Evolutionary conservation across 1,140 invertebrate genomes (phyloP), one percentile per base, ranked within the genome.

Genomic region (Orchesella cincta): DNA sequence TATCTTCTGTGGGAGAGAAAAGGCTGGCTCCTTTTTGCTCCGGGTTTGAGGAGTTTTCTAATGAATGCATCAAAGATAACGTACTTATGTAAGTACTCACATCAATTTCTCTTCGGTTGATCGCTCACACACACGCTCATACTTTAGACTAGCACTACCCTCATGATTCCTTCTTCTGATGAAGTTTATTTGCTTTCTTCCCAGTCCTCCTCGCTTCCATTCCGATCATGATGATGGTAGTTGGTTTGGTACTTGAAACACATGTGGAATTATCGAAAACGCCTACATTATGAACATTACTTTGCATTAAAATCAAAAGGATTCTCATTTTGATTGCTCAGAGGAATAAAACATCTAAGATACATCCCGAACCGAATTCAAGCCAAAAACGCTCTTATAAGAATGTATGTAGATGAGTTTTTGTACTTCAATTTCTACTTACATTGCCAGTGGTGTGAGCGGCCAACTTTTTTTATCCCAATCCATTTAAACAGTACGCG

Each of bases 311-410:
- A 67, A 67, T 67, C 62, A 67, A 33, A 67, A 33, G 62, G 62
- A 67, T 67, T 67, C 31, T 67, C 62, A 67, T 67, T 67, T 67
- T 67, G 62, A 67, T 67, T 67, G 62, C 62, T 67, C 62, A 67
- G 62, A 67, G 62, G 62, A 67, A 67, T 67, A 67, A 67, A 67
- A 26, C n/a, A n/a, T n/a, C n/a, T n/a, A n/a, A n/a, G n/a, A n/a
- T n/a, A n/a, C n/a, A n/a, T n/a, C n/a, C n/a, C n/a, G n/a, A n/a
- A n/a, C n/a, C n/a, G n/a, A n/a, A n/a, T n/a, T n/a, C n/a, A n/a
- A n/a, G n/a, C n/a, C 8, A 46, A 46, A 46, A 8, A 46, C 39
- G 20, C 39, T 12, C 39, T 46, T 20, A 46, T 46, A 8, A 3
- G 52, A n/a, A 33, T 67, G 23, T 33, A 67, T 67, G 29, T 18